Evolutionary conservation across 2,797 vertebrate genomes (phyloP), one percentile per base, ranked within the genome.

Genomic region (Pterois miles): DNA sequence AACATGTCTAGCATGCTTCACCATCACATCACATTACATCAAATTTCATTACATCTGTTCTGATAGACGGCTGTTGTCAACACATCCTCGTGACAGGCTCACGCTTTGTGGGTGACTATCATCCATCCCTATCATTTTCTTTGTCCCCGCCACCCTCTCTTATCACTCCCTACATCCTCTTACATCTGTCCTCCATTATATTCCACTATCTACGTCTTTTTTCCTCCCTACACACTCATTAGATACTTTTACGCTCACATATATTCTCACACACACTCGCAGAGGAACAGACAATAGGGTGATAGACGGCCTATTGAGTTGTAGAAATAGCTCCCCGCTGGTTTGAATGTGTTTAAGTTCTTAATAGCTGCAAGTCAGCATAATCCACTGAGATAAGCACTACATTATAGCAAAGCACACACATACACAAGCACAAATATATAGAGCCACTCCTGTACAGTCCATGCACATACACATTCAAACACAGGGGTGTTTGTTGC

Each of bases 351-450:
- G 84, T 86, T 86, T 67, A 91, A 88, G 69, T 86, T 88, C 78
- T 83, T 88, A 91, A 89, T 90, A 89, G 84, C 77, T 89, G 84
- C 88, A 81, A 87, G 91, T 93, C 91, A 91, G 92, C 91, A 88
- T 85, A 90, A 89, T 88, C 83, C 83, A 75, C 80, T n/a, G 63
- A 80, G 83, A 91, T 88, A 89, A 79, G 84, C 71, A 48, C 79
- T 66, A 58, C 65, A 82, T 87, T 86, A 88, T 75, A 81, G 68
- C 64, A 56, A 66, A 16, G 62, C 60, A 54, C 66, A 27, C 66
- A 67, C 56, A 74, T 53, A 48, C 40, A 52, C 54, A 18, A 27
- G 25, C 54, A 57, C 27, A 29, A 10, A 46, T 65, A 67, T 43
- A 72, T 53, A 81, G 43, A 74, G 59, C 56, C 36, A 34, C 29